These are phyloP conservation scores for Emydura subglobosa DNA, from an alignment of 2,113 vertebrate genomes.

Conservation along the genomic window DNA sequence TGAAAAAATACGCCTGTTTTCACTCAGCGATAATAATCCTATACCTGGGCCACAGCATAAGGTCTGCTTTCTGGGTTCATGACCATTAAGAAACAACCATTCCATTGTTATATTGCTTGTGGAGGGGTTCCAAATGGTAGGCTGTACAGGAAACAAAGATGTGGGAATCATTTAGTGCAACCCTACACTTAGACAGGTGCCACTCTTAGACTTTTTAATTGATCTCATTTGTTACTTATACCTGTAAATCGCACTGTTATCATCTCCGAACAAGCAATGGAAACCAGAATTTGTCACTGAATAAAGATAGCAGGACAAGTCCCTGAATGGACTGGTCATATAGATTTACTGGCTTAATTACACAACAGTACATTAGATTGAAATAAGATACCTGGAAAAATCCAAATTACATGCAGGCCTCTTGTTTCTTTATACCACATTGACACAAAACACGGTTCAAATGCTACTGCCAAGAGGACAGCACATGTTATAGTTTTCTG, in stretches of 20 bases:
- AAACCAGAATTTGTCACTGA: slow-evolving; percentile 82
- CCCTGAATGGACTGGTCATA: slow-evolving; percentile 77
- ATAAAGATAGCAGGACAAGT: slow-evolving; percentile 75
- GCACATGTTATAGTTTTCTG: slow-evolving; percentile 41
- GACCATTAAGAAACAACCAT: slow-evolving; percentile 90
- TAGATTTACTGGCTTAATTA: slow-evolving; percentile 91
- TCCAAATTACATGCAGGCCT: slow-evolving; percentile 94
- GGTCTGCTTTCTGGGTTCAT: slow-evolving; percentile 82
- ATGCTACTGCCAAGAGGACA: slow-evolving; percentile 75
- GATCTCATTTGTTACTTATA: slow-evolving; percentile 98
- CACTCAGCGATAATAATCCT: slow-evolving; percentile 85
- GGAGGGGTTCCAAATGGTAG: slow-evolving; percentile 86
- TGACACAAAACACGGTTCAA: slow-evolving; percentile 86
- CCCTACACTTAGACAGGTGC: slow-evolving; percentile 90
- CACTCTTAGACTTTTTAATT: slow-evolving; percentile 94
- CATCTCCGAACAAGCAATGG: slow-evolving; percentile 82
- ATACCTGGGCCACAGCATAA: slow-evolving; percentile 81
- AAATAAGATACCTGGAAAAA: slow-evolving; percentile 90
- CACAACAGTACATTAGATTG: slow-evolving; percentile 85
- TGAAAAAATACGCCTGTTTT: slow-evolving; percentile 79
- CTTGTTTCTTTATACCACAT: slow-evolving; percentile 92
- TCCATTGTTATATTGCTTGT: slow-evolving; percentile 85
- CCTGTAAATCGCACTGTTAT: slow-evolving; percentile 91
- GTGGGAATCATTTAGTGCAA: slow-evolving; percentile 91
- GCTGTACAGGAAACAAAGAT: slow-evolving; percentile 88